Conservation (phyloP, 2,888 invertebrate genomes). For the Nasonovia ribisnigri region DNA sequence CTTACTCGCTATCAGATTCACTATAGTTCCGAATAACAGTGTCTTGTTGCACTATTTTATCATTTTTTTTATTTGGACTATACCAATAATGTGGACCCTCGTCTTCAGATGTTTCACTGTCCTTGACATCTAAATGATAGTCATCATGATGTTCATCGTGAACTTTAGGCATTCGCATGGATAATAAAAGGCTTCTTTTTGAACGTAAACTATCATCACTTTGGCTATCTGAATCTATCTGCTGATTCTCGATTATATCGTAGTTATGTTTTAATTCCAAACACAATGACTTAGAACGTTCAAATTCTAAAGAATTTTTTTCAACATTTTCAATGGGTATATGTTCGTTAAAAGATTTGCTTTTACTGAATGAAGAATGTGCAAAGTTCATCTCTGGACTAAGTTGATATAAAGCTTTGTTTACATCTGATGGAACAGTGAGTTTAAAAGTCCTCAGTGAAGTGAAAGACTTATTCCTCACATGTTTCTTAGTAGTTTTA, state of each 20-base stretch:
- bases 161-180: conserved; percentile 64
- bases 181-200: conserved; percentile 58
- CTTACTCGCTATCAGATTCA: conserved; percentile 57
- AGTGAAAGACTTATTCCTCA: conserved; percentile 57
- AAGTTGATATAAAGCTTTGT: conserved; percentile 57
- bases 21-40: conserved; percentile 50
- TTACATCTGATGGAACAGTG: conserved; percentile 58
- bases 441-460: conserved; percentile 42
- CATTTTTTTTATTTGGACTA: conserved; percentile 61
- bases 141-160: conserved; percentile 61
- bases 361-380: conserved; percentile 59
- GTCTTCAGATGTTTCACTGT: conserved; percentile 60
- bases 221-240: conserved; percentile 62
- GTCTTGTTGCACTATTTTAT: conserved; percentile 59
- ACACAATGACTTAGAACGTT: conserved; percentile 62
- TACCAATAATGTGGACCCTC: conserved; percentile 63
- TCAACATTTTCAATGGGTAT: conserved; percentile 42
- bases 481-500: conserved; percentile 44
- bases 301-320: conserved; percentile 56
- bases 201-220: conserved; percentile 63
- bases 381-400: conserved; percentile 63
- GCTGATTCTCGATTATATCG: conserved; percentile 49
- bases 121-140: conserved; percentile 55
- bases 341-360: conserved; percentile 57
- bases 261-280: conserved; percentile 49